These are phyloP conservation scores for Diarsia rubi DNA, from an alignment of 2,888 invertebrate genomes.

Conservation along the genomic window DNA sequence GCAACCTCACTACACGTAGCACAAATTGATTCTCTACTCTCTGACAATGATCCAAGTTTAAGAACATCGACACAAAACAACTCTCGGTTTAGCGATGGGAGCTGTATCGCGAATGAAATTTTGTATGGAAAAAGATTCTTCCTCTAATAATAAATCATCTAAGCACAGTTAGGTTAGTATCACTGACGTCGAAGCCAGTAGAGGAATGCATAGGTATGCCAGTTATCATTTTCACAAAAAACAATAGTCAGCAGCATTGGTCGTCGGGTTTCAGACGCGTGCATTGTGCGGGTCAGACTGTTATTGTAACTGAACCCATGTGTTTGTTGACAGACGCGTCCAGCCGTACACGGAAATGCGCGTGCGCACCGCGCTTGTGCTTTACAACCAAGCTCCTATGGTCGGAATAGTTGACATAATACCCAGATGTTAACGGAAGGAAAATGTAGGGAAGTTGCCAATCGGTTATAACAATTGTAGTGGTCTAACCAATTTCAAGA, in stretches of 20 bases:
- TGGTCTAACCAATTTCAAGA: not conserved
- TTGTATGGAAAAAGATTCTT: not conserved
- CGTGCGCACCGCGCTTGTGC: not conserved
- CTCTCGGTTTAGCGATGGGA: too few species aligned
- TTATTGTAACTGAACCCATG: constrained; percentile 49
- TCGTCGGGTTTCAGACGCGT: constrained; percentile 34
- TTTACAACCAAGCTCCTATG: not conserved
- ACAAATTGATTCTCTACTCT: not conserved
- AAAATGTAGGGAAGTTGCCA: not conserved
- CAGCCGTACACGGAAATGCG: constrained; percentile 46
- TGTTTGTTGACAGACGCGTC: constrained; percentile 47
- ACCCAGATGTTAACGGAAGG: not conserved
- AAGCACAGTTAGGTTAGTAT: not conserved
- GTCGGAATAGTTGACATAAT: not conserved
- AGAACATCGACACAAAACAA: not conserved
- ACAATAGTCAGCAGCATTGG: constrained; percentile 40
- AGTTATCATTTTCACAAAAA: constrained; percentile 43
- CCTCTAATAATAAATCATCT: not conserved
- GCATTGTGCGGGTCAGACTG: constrained; percentile 54
- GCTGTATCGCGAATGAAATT: constrained; percentile 8
- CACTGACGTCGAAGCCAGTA: not conserved
- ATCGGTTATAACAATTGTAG: not conserved
- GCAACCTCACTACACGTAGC: constrained; percentile 5
- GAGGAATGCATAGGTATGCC: constrained; percentile 33
- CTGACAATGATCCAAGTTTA: not conserved